A percentile compares a stretch with the other conserved stretches of the same genome.
Evolutionary conservation across 2,113 vertebrate genomes (phyloP).

Genomic region (Glaucomys volans): DNA sequence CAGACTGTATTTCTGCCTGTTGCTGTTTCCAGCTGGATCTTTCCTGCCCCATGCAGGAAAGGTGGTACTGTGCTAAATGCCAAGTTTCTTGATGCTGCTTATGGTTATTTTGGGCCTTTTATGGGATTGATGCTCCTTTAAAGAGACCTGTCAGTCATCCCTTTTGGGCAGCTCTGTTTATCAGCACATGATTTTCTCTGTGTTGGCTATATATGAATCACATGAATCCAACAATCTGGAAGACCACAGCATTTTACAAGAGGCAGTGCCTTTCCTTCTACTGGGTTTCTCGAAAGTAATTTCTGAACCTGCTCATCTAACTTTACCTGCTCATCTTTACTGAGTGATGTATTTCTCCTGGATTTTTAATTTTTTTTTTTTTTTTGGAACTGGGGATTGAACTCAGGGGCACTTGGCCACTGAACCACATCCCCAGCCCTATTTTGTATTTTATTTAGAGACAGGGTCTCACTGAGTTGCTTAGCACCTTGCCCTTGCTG

Average conservation of each 20-base stretch:
- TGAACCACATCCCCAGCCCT: no score
- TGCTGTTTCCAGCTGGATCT: not conserved
- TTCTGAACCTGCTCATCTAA: not conserved
- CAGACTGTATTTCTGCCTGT: not conserved
- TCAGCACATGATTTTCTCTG: not conserved
- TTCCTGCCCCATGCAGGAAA: not conserved
- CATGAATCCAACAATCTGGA: not conserved
- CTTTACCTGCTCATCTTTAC: not conserved
- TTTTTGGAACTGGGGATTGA: no score
- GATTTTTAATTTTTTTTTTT: no score
- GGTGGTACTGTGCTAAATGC: not conserved
- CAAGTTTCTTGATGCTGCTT: constrained; percentile 20
- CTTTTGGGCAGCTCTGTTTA: not conserved
- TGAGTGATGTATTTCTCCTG: not conserved
- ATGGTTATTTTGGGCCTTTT: constrained; percentile 40
- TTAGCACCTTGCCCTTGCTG: no score
- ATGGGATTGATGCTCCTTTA: constrained; percentile 22
- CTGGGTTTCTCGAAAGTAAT: not conserved
- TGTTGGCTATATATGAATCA: not conserved
- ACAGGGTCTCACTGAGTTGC: no score
- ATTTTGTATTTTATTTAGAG: no score
- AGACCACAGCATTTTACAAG: not conserved
- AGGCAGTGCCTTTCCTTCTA: not conserved
- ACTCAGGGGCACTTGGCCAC: no score
- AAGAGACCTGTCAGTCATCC: not conserved